A percentile compares a stretch with the other conserved stretches of the same genome.
Evolutionary conservation across 2,113 vertebrate species (phyloP).

Genomic region (Phylloscopus trochilus): DNA sequence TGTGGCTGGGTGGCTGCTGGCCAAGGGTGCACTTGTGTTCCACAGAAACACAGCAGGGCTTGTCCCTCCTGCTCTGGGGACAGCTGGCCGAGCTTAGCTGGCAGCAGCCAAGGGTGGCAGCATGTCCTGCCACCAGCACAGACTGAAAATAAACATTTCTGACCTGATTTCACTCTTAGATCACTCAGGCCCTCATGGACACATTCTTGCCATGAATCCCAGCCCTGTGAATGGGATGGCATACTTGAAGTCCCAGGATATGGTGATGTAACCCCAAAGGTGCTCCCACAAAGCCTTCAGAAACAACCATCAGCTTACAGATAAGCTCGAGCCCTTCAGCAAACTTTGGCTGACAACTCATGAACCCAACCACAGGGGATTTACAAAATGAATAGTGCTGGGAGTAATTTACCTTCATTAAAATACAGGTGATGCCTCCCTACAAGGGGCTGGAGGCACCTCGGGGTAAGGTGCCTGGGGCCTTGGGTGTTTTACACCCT

Average conservation of each 20-base stretch:
- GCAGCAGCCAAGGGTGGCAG: accelerated
- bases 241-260: accelerated
- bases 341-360: neutral
- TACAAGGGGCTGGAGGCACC: neutral
- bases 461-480: accelerated
- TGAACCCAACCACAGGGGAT: accelerated
- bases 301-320: neutral
- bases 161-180: neutral
- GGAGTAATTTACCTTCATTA: neutral
- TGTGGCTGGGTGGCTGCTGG: neutral
- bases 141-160: neutral
- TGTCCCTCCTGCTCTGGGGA: accelerated
- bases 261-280: neutral
- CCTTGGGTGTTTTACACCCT: neutral
- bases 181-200: accelerated
- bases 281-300: neutral
- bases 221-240: neutral
- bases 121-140: accelerated
- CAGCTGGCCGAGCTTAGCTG: accelerated
- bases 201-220: accelerated
- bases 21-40: neutral
- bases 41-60: neutral
- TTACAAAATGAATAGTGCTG: neutral
- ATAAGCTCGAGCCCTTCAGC: accelerated
- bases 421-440: neutral